phyloP scores from a whole-genome alignment of 2,888 invertebrate genomes.

The Graphium colonna region DNA sequence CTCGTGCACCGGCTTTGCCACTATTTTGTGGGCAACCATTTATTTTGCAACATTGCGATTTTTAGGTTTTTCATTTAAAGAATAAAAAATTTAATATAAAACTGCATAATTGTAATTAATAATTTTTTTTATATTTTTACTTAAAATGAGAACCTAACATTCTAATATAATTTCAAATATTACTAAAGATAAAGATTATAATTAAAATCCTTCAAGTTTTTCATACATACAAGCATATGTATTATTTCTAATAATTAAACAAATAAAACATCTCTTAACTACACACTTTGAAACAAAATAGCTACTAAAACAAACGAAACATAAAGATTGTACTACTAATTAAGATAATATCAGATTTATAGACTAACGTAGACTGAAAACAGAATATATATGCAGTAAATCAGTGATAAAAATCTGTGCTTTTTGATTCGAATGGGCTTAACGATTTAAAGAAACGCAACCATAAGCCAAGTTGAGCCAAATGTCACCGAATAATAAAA shows the following conservation, averaged over 20 bases:
- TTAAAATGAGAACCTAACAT: no score
- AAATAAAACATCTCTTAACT: no score
- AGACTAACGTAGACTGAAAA: not conserved
- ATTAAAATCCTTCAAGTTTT: no score
- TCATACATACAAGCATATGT: no score
- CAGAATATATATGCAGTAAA: slow-evolving; percentile 2
- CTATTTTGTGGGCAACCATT: not conserved
- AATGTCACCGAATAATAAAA: not conserved
- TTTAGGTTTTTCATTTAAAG: slow-evolving; percentile 1
- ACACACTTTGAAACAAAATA: no score
- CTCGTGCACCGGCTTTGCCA: not conserved
- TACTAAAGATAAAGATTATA: no score
- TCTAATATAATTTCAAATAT: no score
- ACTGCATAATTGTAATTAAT: no score
- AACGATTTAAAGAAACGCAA: slow-evolving; percentile 9
- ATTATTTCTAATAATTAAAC: no score
- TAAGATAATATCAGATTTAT: slow-evolving; percentile 5
- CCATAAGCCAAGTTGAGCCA: not conserved
- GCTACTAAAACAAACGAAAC: slow-evolving; percentile 1
- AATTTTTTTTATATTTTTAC: no score
- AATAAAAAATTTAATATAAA: no score
- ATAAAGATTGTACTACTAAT: not conserved
- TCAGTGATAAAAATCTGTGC: slow-evolving; percentile 7
- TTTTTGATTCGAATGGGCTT: not conserved
- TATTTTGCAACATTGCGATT: not conserved